Base-by-base conservation (phyloP, 1,140 invertebrate species). In the Drosophila baimaii region DNA sequence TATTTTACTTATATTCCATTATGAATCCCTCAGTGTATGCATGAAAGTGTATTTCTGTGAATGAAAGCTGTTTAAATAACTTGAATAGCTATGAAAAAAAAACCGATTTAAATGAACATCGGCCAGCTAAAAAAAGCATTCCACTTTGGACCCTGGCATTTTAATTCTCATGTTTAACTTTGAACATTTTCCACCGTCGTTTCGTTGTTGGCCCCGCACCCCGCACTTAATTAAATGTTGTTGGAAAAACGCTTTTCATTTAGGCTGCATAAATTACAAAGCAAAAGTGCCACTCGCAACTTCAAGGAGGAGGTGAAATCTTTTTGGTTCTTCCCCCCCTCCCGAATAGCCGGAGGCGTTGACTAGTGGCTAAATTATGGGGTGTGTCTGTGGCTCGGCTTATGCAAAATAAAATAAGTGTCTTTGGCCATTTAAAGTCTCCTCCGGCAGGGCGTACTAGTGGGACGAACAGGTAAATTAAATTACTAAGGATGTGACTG, bases 181-280 rank as follows among this genome's bases (percentile, higher is more conserved):
- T 85, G 81, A 82, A 88, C 80, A 88, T 81, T 71, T 58, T 65
- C 57, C 49, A 79, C 58, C 81, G 52, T 56, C 12, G 41, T 9
- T 54, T 9, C 13, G 19, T 12, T 19, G 31, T 21, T 33, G 19
- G 37, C 74, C 57, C n/a, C 25, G 15, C 29, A n/a, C 35, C 43
- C 57, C 47, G 49, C 64, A 88, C 83, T 88, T 88, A 88, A 88
- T 88, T 88, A 88, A 88, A 88, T 88, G 81, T 84, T 84, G 81
- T 77, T 80, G 75, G 77, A 84, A 77, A 84, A 71, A 71, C 62
- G 84, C 80, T 79, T 88, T 88, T 83, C 71, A 77, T 83, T 88
- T 78, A 62, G 66, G 61, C 80, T 77, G 83, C 83, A 88, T 88
- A 88, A 88, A 88, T 89, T 88, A 88, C 79, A 83, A 83, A 83